Evolutionary conservation across 1,140 invertebrate species (phyloP), one percentile per base, ranked within the genome.

Genomic region (Campoletis sonorensis): DNA sequence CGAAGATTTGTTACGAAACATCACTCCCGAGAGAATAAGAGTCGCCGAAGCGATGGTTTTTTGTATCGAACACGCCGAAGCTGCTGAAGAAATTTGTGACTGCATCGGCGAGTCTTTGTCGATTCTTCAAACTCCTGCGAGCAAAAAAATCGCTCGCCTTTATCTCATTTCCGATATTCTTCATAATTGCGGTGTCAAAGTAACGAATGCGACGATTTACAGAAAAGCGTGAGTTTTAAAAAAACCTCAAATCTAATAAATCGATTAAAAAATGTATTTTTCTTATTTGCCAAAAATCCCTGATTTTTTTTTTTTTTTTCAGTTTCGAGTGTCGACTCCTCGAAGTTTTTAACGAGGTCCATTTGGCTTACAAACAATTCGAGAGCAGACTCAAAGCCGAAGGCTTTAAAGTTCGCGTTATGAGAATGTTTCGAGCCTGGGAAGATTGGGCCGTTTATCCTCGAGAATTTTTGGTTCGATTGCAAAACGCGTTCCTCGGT

Each of bases 391-490:
- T 99, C 61, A 98, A 98, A 93, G 97, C 98, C 45, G 98, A 99
- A 93, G 98, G 98, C 49, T 99, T 99, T 90, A 98, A 98, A 92
- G 95, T 98, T 84, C 94, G 98, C 81, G 96, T 99, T n/a, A 96
- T 98, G 93, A 94, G 95, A 87, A 97, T 98, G 87, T 96, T 99
- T 88, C 94, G 97, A 88, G 98, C 98, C 2, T 99, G 99, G 98
- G 98, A 99, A 92, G 99, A 99, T 87, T 99, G 98, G 96, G 95
- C 97, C 40, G 95, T 99, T 72, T 99, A 99, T 93, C 97, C 98
- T 0, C 96, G 96, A 85, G 98, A 99, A 82, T 98, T 98, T 91
- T 93, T 99, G 37, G 95, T 97, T 70, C 96, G 95, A 89, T 92
- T 99, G 58, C 97, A 98, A 89, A 98, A 98, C 90, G 94, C 97